Percentiles rank a stretch among this genome's conserved stretches.
These are phyloP conservation scores for Pherbina coryleti DNA, from an alignment of 2,888 invertebrate species.

Conservation along the genomic window DNA sequence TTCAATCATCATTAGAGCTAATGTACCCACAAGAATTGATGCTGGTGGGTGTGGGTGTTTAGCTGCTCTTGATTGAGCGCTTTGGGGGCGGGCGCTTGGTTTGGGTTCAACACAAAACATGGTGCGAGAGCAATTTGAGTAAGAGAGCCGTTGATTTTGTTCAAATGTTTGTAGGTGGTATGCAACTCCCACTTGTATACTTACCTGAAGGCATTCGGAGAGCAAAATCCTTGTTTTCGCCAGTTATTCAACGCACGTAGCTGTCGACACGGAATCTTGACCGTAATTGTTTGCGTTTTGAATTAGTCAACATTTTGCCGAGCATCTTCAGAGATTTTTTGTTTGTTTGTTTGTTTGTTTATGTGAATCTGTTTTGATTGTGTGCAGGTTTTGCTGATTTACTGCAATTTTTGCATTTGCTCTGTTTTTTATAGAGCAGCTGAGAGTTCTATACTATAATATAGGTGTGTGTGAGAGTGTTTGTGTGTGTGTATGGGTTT, in stretches of 20 bases:
- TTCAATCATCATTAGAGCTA: slow-evolving; percentile 71
- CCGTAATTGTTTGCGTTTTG: slow-evolving; percentile 38
- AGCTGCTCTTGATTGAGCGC: slow-evolving; percentile 57
- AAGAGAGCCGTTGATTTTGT: slow-evolving; percentile 1
- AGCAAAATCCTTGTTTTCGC: slow-evolving; percentile 20
- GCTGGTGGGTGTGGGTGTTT: slow-evolving; percentile 55
- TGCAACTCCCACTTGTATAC: not conserved
- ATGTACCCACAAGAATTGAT: slow-evolving; percentile 70
- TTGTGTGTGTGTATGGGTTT: not conserved
- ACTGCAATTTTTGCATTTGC: slow-evolving; percentile 58
- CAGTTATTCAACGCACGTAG: slow-evolving; percentile 38
- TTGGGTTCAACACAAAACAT: not conserved
- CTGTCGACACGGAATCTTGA: slow-evolving; percentile 30
- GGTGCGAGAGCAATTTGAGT: slow-evolving; percentile 17
- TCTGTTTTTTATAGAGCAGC: slow-evolving; percentile 21
- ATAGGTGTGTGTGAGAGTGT: not conserved
- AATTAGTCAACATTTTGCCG: slow-evolving; percentile 41
- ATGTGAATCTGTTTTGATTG: slow-evolving; percentile 13
- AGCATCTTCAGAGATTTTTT: not conserved
- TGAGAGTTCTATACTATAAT: not conserved
- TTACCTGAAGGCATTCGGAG: slow-evolving; percentile 11
- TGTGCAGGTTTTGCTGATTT: slow-evolving; percentile 55
- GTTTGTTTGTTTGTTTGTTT: not conserved
- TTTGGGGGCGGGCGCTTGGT: slow-evolving; percentile 39
- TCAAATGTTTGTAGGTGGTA: too few species aligned